These are phyloP conservation scores for Dallia pectoralis DNA, from an alignment of 2,797 vertebrate species.

Conservation along the genomic window DNA sequence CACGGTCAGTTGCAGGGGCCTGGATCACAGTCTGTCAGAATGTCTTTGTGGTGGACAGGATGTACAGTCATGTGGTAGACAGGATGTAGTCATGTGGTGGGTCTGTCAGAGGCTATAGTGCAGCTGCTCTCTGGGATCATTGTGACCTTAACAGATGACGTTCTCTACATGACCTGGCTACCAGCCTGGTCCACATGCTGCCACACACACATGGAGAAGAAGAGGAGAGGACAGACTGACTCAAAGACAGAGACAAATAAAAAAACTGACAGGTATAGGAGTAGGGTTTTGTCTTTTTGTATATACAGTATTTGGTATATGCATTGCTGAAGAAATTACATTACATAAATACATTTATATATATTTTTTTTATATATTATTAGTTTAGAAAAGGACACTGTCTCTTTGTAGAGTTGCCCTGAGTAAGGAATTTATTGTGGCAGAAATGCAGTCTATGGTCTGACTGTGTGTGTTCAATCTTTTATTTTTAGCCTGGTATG, in stretches of 20 bases:
- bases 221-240: constrained; percentile 21
- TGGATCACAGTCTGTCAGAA: background rate
- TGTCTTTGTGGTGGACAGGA: constrained; percentile 8
- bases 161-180: constrained; percentile 63
- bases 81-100: constrained; percentile 23
- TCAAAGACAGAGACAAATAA: background rate
- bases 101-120: constrained; percentile 30
- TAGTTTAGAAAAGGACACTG: background rate
- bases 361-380: too few species aligned
- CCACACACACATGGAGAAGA: constrained; percentile 19
- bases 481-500: constrained; percentile 48
- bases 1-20: background rate
- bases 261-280: background rate
- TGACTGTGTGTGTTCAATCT: constrained; percentile 25
- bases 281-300: too few species aligned
- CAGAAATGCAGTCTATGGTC: background rate
- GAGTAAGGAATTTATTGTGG: background rate
- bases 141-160: constrained; percentile 64
- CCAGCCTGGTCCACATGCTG: background rate
- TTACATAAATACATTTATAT: too few species aligned
- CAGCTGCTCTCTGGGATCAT: constrained; percentile 21
- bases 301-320: too few species aligned
- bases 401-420: constrained; percentile 2
- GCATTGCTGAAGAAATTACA: too few species aligned
- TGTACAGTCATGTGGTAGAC: constrained; percentile 27